Evolutionary conservation across 2,797 vertebrate genomes (phyloP), one percentile per base, ranked within the genome.

Genomic region (Phrynocephalus guinanensis): DNA sequence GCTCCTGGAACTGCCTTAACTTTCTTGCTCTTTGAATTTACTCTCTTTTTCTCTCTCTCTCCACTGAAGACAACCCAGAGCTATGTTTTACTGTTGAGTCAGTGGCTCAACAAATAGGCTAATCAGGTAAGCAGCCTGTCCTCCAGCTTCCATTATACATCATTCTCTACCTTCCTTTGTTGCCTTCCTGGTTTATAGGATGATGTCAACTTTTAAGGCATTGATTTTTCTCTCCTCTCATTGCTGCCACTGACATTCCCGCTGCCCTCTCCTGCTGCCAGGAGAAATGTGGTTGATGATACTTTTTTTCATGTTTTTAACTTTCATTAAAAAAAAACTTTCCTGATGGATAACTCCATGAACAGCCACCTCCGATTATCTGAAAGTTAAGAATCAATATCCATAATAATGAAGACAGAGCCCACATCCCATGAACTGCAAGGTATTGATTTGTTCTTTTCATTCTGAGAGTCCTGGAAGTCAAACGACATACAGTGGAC

Each of bases 171-270:
- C 44, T 83, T 73, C 56, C n/a, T 83, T 80, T 82, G 79, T 81
- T 80, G 77, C 73, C 70, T 86, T 78, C 48, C 30, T 50, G 5
- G 0, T 71, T 72, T 82, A 33, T 63, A 68, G 82, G 82, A 78
- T 24, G 28, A 63, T 60, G 67, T 24, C 84, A 77, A 22, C 44
- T 33, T 16, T 83, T 77, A 77, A 83, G 88, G 70, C 83, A n/a
- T 67, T 28, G 79, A 22, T 70, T 85, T 88, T 83, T 56, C 68
- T 66, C 82, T 44, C 28, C 15, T 15, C 30, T 50, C 50, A 38
- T 4, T 66, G 71, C 78, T 84, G 82, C 80, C 66, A 85, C 52
- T 81, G 33, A 38, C 24, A 52, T 48, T 38, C 24, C 15, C 66
- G n/a, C 56, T 60, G 33, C 16, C 60, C 18, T 66, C 15, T 30